These are phyloP conservation scores for Nezara viridula DNA, from an alignment of 2,888 invertebrate species.

Conservation along the genomic window DNA sequence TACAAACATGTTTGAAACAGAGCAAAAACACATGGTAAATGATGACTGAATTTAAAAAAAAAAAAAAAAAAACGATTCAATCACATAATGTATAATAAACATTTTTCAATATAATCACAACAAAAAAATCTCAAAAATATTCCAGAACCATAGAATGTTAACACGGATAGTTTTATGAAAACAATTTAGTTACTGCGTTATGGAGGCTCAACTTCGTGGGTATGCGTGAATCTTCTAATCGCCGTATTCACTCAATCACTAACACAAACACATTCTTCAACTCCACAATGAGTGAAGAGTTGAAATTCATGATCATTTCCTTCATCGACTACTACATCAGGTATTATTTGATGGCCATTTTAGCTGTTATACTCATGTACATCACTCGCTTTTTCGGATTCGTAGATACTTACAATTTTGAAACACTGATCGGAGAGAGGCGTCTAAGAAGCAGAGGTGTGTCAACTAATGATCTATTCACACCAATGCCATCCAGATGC, in stretches of 20 bases:
- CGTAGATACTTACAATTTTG: background rate
- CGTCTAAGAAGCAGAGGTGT: background rate
- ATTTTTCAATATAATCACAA: too few species aligned
- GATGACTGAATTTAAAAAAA: background rate
- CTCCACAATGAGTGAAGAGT: background rate
- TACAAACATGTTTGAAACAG: too few species aligned
- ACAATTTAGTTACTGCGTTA: background rate
- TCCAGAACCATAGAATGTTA: background rate
- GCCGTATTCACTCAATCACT: background rate
- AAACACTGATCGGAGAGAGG: background rate
- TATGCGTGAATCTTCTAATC: background rate
- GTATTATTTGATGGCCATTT: slow-evolving; percentile 17
- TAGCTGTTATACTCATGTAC: background rate
- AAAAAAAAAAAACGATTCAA: too few species aligned
- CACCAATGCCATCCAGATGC: background rate
- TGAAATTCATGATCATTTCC: background rate
- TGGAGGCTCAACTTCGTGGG: background rate
- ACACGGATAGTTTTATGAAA: background rate
- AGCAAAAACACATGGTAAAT: background rate
- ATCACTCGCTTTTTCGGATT: background rate
- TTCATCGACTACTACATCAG: slow-evolving; percentile 2
- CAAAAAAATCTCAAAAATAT: background rate
- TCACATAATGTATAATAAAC: too few species aligned
- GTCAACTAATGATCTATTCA: background rate
- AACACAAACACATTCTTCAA: background rate